Percentiles rank a stretch among this genome's conserved stretches.
Conservation (phyloP, 2,113 vertebrate species). For the Aldabrachelys gigantea region DNA sequence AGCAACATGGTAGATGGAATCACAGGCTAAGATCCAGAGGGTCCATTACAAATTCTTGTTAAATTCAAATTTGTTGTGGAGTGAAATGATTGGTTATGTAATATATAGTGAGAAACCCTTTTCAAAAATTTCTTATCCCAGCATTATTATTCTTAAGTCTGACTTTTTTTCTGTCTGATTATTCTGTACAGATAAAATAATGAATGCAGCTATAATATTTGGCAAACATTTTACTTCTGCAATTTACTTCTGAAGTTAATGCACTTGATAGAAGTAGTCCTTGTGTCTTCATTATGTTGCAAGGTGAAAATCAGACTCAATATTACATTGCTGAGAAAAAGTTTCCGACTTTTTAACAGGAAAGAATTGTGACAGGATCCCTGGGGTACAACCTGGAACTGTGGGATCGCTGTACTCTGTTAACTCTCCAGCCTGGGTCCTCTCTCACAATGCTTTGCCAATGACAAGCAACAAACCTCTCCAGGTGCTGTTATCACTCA, state of each 20-base stretch:
- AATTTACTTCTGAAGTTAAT: background rate
- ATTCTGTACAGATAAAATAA: conserved; percentile 13
- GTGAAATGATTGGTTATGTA: conserved; percentile 15
- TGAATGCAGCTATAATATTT: background rate
- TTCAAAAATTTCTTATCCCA: background rate
- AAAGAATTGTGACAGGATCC: background rate
- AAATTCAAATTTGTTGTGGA: conserved; percentile 44
- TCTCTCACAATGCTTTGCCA: no score
- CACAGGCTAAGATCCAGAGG: conserved; percentile 58
- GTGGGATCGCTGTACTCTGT: no score
- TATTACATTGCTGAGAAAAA: background rate
- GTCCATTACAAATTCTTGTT: conserved; percentile 72
- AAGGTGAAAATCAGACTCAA: background rate
- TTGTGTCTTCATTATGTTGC: background rate
- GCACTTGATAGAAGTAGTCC: background rate
- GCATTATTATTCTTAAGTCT: background rate
- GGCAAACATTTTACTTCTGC: conserved; percentile 6
- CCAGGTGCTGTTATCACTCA: no score
- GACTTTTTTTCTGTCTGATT: background rate
- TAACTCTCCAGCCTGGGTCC: no score
- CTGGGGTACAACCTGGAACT: no score
- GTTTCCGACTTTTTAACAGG: background rate
- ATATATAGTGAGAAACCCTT: background rate
- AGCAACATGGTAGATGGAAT: conserved; percentile 69
- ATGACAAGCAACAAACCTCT: no score